These are phyloP conservation scores for Trachelus iudaicus DNA, from an alignment of 2,888 invertebrate species.

Conservation along the genomic window DNA sequence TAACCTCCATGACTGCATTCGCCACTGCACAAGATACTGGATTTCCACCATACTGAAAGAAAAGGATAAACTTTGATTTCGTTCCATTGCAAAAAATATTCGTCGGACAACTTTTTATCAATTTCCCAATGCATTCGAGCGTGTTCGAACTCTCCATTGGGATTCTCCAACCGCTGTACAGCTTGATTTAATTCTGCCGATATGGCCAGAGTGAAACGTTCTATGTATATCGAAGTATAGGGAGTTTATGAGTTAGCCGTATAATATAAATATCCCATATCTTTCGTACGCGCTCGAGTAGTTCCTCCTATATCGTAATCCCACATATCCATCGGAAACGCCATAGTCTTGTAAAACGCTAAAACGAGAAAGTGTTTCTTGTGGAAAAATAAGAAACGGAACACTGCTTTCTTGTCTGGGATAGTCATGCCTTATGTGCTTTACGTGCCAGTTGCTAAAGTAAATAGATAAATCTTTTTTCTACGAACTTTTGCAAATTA, in stretches of 20 bases:
- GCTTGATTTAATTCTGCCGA: not conserved
- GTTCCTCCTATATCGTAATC: not conserved
- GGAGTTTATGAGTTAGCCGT: not conserved
- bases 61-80: not conserved
- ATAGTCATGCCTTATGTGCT: not conserved
- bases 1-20: slow-evolving; percentile 92
- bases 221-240: not conserved
- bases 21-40: slow-evolving; percentile 98
- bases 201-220: not conserved
- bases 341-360: not conserved
- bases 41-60: slow-evolving; percentile 93
- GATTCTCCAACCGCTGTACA: not conserved
- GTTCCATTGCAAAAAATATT: not conserved
- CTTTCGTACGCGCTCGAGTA: not conserved
- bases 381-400: not conserved
- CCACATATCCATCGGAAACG: not conserved
- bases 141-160: not conserved
- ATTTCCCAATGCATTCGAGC: not conserved
- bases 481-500: not conserved
- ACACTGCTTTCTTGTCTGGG: not conserved
- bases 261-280: slow-evolving; percentile 12
- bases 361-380: not conserved
- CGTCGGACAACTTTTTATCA: not conserved
- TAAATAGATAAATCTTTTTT: not conserved
- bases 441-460: not conserved